A percentile compares a stretch with the other conserved stretches of the same genome.
phyloP scores from a whole-genome alignment of 92 coral and sea anemone genomes.

The Anthopleura xanthogrammica region DNA sequence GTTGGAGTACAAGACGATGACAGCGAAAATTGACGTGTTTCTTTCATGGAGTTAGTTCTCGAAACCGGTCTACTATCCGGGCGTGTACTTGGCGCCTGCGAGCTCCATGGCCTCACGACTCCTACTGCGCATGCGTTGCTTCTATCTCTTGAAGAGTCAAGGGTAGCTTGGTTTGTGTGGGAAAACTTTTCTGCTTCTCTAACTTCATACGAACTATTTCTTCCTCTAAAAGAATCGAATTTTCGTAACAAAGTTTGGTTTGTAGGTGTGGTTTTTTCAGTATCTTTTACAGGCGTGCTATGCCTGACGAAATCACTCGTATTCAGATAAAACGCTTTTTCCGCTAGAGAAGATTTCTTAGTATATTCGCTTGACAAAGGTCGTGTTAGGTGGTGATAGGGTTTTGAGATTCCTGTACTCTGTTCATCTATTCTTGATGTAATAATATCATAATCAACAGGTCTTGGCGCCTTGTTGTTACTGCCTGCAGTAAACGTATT shows the following conservation, averaged over 20 bases:
- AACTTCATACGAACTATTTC: not conserved
- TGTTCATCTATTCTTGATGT: not conserved
- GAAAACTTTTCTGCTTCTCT: not conserved
- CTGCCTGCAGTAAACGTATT: constrained; percentile 62
- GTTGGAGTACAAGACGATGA: constrained; percentile 9
- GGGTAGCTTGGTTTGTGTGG: not conserved
- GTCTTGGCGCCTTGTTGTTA: constrained; percentile 24
- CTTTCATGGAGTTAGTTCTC: constrained; percentile 31
- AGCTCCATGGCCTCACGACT: constrained; percentile 51
- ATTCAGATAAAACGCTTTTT: not conserved
- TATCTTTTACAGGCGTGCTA: not conserved
- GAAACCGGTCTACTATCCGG: constrained; percentile 20
- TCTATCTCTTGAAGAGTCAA: not conserved
- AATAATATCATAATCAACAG: constrained; percentile 24
- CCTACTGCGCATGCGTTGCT: constrained; percentile 56
- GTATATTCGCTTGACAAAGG: not conserved
- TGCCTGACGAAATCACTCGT: not conserved
- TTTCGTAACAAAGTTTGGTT: not conserved
- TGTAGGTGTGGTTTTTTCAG: not conserved
- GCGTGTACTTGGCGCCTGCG: constrained; percentile 11
- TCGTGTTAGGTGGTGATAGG: not conserved
- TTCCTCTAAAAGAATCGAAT: not conserved
- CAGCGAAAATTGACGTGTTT: constrained; percentile 7
- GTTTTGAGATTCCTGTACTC: not conserved
- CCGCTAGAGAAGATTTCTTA: not conserved